Conservation (phyloP, 23 tunicate genomes). For the Styela clava region DNA sequence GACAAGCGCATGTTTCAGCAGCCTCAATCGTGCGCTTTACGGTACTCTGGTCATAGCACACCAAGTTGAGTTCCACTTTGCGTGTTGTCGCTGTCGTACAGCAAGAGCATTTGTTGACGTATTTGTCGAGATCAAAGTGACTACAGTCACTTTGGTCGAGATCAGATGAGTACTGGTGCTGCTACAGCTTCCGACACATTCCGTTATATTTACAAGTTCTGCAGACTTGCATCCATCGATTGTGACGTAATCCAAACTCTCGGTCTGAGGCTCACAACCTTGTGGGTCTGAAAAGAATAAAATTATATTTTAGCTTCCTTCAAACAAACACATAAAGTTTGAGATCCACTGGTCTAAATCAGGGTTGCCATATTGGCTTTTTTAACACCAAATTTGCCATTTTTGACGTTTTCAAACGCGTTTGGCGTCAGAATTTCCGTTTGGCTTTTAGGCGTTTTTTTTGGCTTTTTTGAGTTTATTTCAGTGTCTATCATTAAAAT, state of each 20-base stretch:
- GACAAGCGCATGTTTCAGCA: constrained; percentile 75
- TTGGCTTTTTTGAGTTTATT: no score
- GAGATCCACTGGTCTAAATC: no score
- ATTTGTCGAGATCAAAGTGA: constrained; percentile 56
- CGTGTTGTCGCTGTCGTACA: constrained; percentile 65
- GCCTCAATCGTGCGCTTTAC: constrained; percentile 54
- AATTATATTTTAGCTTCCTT: no score
- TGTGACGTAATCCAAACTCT: constrained; percentile 59
- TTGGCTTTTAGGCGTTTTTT: no score
- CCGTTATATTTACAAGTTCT: constrained; percentile 73
- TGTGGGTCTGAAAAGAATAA: background rate
- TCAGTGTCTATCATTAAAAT: no score
- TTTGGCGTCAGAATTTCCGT: no score
- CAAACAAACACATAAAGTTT: no score
- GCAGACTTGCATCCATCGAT: constrained; percentile 72
- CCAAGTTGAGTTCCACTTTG: constrained; percentile 41
- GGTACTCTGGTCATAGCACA: constrained; percentile 63
- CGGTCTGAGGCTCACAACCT: constrained; percentile 60
- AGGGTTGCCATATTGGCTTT: no score
- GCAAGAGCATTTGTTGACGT: constrained; percentile 85
- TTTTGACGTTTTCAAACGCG: no score
- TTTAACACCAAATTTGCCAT: no score
- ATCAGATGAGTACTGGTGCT: constrained; percentile 76
- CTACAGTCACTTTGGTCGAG: no score
- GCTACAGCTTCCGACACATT: constrained; percentile 87